phyloP scores from a whole-genome alignment of 2,888 invertebrate genomes.

The Synergus laeviventris region DNA sequence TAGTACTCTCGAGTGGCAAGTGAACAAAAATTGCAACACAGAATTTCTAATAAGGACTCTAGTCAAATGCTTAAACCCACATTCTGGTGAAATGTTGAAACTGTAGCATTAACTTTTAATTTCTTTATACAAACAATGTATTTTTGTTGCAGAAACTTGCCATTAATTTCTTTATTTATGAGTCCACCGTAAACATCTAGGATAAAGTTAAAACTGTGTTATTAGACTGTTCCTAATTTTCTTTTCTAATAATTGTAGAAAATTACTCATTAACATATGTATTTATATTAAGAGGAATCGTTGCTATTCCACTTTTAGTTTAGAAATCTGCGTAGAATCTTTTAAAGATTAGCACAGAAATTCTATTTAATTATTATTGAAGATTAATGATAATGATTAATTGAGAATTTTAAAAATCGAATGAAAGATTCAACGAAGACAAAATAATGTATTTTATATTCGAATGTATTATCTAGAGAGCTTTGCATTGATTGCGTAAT shows the following conservation, averaged over 20 bases:
- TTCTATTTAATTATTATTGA: slow-evolving; percentile 7
- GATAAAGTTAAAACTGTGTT: slow-evolving; percentile 63
- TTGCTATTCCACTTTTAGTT: not conserved
- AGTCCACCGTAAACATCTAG: slow-evolving; percentile 42
- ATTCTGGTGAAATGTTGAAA: slow-evolving; percentile 12
- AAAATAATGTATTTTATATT: not conserved
- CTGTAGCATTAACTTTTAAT: slow-evolving; percentile 42
- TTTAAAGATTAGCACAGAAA: not conserved
- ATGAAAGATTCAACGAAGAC: not conserved
- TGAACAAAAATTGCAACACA: slow-evolving; percentile 38
- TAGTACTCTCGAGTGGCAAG: not conserved
- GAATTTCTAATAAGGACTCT: slow-evolving; percentile 43
- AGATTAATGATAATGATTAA: not conserved
- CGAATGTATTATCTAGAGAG: slow-evolving; percentile 1
- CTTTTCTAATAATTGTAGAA: slow-evolving; percentile 18
- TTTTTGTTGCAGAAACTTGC: slow-evolving; percentile 9
- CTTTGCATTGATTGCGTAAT: slow-evolving; percentile 29
- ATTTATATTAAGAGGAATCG: not conserved
- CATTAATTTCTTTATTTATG: slow-evolving; percentile 38
- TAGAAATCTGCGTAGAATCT: not conserved
- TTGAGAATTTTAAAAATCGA: not conserved
- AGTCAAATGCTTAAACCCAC: slow-evolving; percentile 25
- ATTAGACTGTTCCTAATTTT: slow-evolving; percentile 63
- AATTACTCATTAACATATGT: slow-evolving; percentile 10
- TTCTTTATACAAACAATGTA: not conserved